phyloP scores from a whole-genome alignment of 1,140 invertebrate genomes.

The Stenopsyche tienmushanensis region DNA sequence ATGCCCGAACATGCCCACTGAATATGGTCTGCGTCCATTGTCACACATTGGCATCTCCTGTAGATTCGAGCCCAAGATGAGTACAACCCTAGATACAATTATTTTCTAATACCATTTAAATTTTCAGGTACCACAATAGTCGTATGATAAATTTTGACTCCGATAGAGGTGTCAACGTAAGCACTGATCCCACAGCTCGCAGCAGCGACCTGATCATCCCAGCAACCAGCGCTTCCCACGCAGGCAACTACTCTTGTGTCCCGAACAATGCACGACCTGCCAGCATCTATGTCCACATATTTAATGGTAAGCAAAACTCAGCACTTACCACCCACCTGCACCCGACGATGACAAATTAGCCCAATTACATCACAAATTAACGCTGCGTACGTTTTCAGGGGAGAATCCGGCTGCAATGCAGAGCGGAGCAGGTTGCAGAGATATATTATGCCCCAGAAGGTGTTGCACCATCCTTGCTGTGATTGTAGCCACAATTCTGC shows the following conservation, averaged over 20 bases:
- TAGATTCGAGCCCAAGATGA: too few species aligned
- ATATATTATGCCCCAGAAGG: slow-evolving; percentile 31
- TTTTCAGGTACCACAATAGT: slow-evolving; percentile 74
- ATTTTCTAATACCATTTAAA: too few species aligned
- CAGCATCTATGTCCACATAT: slow-evolving; percentile 81
- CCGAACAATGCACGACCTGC: slow-evolving; percentile 82
- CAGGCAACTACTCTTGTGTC: slow-evolving; percentile 86
- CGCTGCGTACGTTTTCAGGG: slow-evolving; percentile 43
- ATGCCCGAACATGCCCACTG: too few species aligned
- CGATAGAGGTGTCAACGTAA: slow-evolving; percentile 80
- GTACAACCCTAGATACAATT: too few species aligned
- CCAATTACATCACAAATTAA: too few species aligned
- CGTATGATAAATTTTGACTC: slow-evolving; percentile 88
- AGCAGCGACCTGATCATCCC: slow-evolving; percentile 54
- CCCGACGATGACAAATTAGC: too few species aligned
- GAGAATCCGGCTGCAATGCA: slow-evolving; percentile 57
- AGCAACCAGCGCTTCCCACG: slow-evolving; percentile 59
- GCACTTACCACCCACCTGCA: neutral
- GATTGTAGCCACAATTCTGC: slow-evolving; percentile 24
- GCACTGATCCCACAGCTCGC: slow-evolving; percentile 59
- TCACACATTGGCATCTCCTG: too few species aligned
- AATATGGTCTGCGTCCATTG: too few species aligned
- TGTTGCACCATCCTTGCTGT: slow-evolving; percentile 29
- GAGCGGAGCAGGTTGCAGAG: slow-evolving; percentile 38
- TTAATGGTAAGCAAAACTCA: slow-evolving; percentile 81